A percentile compares a stretch with the other conserved stretches of the same genome.
Evolutionary conservation across 2,797 vertebrate species (phyloP).

Genomic region (Nyctalus aviator): DNA sequence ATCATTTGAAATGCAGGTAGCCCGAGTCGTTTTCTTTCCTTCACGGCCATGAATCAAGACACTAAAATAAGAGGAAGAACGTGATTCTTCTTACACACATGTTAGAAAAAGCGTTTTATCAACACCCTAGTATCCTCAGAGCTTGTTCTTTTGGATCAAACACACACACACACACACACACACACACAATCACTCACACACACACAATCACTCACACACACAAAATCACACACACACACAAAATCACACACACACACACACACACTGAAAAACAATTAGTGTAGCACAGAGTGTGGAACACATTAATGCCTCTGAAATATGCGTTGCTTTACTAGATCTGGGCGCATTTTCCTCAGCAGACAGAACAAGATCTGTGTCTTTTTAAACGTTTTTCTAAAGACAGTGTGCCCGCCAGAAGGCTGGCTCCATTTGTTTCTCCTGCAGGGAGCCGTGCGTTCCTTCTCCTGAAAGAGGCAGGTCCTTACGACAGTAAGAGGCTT

Average conservation of each 20-base stretch:
- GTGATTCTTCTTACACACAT: background rate
- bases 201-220: no score
- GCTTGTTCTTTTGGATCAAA: background rate
- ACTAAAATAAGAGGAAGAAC: constrained; percentile 36
- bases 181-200: background rate
- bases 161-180: no score
- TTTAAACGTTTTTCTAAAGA: constrained; percentile 62
- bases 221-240: no score
- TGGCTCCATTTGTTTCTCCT: constrained; percentile 80
- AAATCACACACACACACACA: background rate
- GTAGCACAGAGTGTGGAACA: background rate
- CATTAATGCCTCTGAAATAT: constrained; percentile 8
- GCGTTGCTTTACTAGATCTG: constrained; percentile 48
- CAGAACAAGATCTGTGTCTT: constrained; percentile 66
- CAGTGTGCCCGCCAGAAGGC: constrained; percentile 71
- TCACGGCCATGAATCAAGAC: background rate
- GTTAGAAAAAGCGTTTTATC: constrained; percentile 40
- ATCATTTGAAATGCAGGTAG: background rate
- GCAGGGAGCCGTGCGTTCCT: constrained; percentile 70
- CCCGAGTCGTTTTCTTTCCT: constrained; percentile 20
- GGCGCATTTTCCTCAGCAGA: constrained; percentile 64
- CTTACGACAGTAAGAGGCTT: constrained; percentile 80
- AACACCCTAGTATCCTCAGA: background rate
- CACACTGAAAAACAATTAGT: background rate
- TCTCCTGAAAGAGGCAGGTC: constrained; percentile 67